Evolutionary conservation across 2,113 vertebrate species (phyloP), one percentile per base, ranked within the genome.

Genomic region (Rhagologus leucostigma): DNA sequence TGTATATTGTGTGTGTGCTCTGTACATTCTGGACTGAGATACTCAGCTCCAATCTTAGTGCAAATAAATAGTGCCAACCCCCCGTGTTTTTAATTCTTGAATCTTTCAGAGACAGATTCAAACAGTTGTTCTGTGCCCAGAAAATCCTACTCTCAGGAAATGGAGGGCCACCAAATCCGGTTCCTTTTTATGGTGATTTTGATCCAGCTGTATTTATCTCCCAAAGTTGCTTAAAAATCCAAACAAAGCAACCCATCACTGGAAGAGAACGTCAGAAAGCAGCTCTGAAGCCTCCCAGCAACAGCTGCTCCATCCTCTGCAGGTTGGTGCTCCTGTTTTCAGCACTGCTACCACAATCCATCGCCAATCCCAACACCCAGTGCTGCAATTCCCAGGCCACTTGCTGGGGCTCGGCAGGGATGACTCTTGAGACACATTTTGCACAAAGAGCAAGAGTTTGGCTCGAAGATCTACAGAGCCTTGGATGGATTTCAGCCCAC

Each of bases 251-350:
- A 46, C 60, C 32, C 33, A 49, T 75, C 29, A 32, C 11, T 78
- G 53, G 22, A 92, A 52, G 19, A 94, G 79, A 71, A 71, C 68
- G 87, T 80, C 49, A 92, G 71, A 60, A 78, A 93, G 73, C 85
- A 46, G 76, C 83, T 93, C 86, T 56, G 85, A 75, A 92, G 64
- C 88, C 64, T 93, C 83, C 79, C 89, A 96, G 93, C 90, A 94
- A 60, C 55, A 80, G 20, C 50, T 90, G 83, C 88, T 74, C 81
- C 46, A 42, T 71, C 73, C 89, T 90, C 64, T 92, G 83, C 93
- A 94, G 95, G 95, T 32, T 71, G 68, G 60, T 75, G 88, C 9
- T 94, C 35, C 63, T 65, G 67, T 78, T 96, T 50, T 9, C 71
- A 68, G 79, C 73, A 11, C 13, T 2, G 3, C 62, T 21, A 59